These are phyloP conservation scores for Melospiza georgiana DNA, from an alignment of 2,113 vertebrate species.

Conservation along the genomic window DNA sequence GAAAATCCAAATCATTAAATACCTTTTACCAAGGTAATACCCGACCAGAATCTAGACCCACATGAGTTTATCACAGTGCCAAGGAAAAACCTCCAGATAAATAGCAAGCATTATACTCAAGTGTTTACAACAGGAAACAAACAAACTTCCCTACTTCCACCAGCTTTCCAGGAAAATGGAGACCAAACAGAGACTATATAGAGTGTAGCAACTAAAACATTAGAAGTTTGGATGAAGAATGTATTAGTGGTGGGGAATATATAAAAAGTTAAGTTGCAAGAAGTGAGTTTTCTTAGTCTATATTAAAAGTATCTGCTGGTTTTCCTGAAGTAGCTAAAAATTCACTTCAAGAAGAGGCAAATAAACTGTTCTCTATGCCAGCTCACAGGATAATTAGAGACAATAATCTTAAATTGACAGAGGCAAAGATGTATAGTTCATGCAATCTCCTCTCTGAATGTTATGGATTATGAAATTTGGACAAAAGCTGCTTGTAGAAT, in stretches of 20 bases:
- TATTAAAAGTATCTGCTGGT: not conserved
- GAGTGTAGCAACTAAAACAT: not conserved
- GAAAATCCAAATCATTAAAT: not conserved
- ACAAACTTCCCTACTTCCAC: not conserved
- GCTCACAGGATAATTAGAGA: not conserved
- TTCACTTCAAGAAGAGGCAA: not conserved
- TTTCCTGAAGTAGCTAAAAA: not conserved
- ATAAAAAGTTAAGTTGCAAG: not conserved
- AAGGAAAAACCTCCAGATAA: not conserved
- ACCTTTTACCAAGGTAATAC: not conserved
- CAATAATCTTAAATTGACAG: not conserved
- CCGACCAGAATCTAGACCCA: not conserved
- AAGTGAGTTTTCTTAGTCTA: not conserved
- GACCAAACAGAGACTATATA: rapidly evolving
- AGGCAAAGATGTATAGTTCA: rapidly evolving
- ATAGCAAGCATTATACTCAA: not conserved
- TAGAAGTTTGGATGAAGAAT: not conserved
- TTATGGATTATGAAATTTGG: not conserved
- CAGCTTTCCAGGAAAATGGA: not conserved
- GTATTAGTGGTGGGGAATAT: not conserved
- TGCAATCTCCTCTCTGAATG: not conserved
- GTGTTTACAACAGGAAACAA: not conserved
- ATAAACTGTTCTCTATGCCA: not conserved
- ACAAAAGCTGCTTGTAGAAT: not conserved
- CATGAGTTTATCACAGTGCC: not conserved